Evolutionary conservation across 1,140 invertebrate species (phyloP).

Genomic region (Galleria mellonella): DNA sequence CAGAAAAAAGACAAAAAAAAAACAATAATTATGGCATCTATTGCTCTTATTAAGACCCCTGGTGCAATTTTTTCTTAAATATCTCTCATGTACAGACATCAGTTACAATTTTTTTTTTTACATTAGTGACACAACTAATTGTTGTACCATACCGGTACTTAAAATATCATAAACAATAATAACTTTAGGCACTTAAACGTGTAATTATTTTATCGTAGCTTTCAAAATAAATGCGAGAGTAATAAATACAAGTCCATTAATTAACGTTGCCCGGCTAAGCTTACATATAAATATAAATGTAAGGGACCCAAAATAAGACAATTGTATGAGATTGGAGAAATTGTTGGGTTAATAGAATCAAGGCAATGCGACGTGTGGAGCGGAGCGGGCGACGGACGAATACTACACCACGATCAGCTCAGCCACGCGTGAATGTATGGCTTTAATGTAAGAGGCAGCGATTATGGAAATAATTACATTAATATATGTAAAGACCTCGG

Average conservation of each 20-base stretch:
- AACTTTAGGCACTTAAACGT: too few relatives aligned
- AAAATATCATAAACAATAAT: neutral
- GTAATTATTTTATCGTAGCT: neutral
- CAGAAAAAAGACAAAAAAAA: too few relatives aligned
- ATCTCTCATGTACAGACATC: too few relatives aligned
- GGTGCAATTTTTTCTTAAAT: too few relatives aligned
- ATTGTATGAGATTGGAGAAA: slow-evolving; percentile 40
- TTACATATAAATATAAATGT: slow-evolving; percentile 12
- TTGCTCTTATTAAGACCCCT: too few relatives aligned
- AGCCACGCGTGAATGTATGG: slow-evolving; percentile 27
- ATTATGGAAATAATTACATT: too few relatives aligned
- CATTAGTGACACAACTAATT: neutral
- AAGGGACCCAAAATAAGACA: slow-evolving; percentile 23
- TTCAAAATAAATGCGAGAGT: slow-evolving; percentile 1
- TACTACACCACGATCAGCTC: slow-evolving; percentile 38
- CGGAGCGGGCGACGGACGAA: slow-evolving; percentile 19
- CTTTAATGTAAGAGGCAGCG: neutral
- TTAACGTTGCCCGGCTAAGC: slow-evolving; percentile 7
- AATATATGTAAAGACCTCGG: neutral
- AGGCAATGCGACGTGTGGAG: slow-evolving; percentile 13
- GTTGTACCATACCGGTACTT: neutral
- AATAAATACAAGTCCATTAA: slow-evolving; percentile 6
- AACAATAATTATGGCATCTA: too few relatives aligned
- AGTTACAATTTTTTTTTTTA: too few relatives aligned
- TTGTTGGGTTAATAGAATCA: slow-evolving; percentile 55